These are phyloP conservation scores for Platycheirus rosarum DNA, from an alignment of 2,888 invertebrate genomes.

Conservation along the genomic window DNA sequence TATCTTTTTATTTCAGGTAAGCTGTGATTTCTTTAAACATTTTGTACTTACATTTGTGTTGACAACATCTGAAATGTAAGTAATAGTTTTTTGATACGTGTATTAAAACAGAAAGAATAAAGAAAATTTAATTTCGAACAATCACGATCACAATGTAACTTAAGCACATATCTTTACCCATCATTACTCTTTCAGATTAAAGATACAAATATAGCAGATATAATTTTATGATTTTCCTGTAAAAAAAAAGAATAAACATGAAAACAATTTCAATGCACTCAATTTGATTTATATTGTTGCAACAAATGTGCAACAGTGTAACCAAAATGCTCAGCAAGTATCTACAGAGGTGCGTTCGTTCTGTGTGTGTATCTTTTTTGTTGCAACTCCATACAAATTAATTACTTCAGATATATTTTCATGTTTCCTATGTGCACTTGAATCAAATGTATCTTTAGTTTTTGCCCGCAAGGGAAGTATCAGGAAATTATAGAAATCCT, in stretches of 20 bases:
- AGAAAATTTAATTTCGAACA: neutral
- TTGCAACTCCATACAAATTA: conserved; percentile 27
- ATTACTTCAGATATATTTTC: conserved; percentile 59
- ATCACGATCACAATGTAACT: conserved; percentile 32
- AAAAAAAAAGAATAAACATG: neutral
- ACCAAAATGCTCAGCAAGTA: too few relatives aligned
- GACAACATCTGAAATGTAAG: conserved; percentile 32
- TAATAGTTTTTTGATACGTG: conserved; percentile 30
- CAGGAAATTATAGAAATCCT: neutral
- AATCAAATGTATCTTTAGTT: conserved; percentile 1
- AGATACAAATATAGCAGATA: conserved; percentile 44
- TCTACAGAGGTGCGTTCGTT: neutral
- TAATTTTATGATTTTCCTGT: conserved; percentile 1
- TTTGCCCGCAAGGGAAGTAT: neutral
- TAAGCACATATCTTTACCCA: conserved; percentile 22
- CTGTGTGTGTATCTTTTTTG: neutral
- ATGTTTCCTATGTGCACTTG: conserved; percentile 26
- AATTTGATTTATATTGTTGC: conserved; percentile 50
- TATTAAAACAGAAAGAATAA: too few relatives aligned
- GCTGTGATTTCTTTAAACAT: too few relatives aligned
- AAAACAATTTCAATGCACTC: conserved; percentile 35
- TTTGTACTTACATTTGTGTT: too few relatives aligned
- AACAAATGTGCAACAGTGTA: conserved; percentile 61
- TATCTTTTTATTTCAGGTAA: conserved; percentile 52
- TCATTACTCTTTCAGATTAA: conserved; percentile 27